Conservation (phyloP, 2,113 vertebrate species). For the Stegastes partitus region DNA sequence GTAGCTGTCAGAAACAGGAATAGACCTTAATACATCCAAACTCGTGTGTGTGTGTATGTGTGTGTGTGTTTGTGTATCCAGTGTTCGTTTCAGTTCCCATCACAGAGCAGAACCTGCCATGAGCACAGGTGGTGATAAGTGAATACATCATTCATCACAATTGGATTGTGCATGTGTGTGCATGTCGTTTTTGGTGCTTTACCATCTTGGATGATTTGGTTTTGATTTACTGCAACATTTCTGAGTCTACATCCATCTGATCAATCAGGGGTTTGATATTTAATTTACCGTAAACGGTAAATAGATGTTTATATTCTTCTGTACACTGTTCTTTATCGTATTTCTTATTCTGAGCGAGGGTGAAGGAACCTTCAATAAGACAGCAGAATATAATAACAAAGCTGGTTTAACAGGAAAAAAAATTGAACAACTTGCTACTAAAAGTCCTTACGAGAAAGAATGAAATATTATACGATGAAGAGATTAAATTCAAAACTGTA, state of each 20-base stretch:
- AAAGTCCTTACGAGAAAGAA: not conserved
- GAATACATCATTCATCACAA: not conserved
- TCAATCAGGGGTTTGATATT: not conserved
- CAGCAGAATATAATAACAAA: not conserved
- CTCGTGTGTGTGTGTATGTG: not conserved
- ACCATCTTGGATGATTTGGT: not conserved
- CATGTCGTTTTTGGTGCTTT: not conserved
- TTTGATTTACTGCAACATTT: not conserved
- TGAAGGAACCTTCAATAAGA: not conserved
- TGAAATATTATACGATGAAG: not conserved
- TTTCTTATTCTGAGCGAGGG: not conserved
- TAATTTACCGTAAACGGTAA: not conserved
- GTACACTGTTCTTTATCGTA: no score
- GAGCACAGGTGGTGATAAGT: slow-evolving; percentile 15
- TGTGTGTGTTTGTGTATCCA: slow-evolving; percentile 5
- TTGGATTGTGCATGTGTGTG: not conserved
- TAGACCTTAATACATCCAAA: slow-evolving; percentile 28
- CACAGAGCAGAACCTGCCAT: slow-evolving; percentile 7
- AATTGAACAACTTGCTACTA: no score
- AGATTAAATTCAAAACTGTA: not conserved
- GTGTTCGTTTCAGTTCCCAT: slow-evolving; percentile 4
- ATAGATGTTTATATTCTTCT: not conserved
- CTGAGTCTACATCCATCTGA: not conserved
- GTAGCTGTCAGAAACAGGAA: slow-evolving; percentile 59
- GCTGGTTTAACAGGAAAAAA: not conserved